Conservation (phyloP, 2,888 invertebrate genomes). For the Callosobruchus maculatus region DNA sequence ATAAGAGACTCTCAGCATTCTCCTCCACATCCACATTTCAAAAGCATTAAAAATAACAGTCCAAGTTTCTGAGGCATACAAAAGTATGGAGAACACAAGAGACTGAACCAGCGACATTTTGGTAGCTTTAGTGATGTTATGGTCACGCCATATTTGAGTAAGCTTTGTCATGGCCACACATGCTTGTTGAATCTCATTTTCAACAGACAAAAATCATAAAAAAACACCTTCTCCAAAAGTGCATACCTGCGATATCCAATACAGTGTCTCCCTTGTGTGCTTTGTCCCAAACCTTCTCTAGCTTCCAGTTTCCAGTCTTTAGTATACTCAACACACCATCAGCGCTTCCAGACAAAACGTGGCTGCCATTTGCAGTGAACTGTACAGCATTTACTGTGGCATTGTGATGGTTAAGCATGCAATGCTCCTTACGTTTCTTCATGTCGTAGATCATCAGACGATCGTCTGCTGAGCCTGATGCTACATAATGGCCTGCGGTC, state of each 20-base stretch:
- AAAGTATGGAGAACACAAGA: too few relatives aligned
- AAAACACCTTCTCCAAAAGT: neutral
- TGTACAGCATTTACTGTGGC: slow-evolving; percentile 77
- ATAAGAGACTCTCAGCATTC: too few relatives aligned
- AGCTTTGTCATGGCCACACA: too few relatives aligned
- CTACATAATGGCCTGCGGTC: slow-evolving; percentile 67
- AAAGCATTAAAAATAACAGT: too few relatives aligned
- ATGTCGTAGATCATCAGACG: slow-evolving; percentile 82
- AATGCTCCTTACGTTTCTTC: slow-evolving; percentile 71
- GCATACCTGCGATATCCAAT: slow-evolving; percentile 58
- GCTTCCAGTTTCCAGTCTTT: slow-evolving; percentile 79
- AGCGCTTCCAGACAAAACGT: slow-evolving; percentile 78
- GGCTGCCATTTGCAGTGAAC: slow-evolving; percentile 73
- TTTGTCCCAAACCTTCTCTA: slow-evolving; percentile 76
- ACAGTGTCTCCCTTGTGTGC: slow-evolving; percentile 80
- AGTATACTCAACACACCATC: slow-evolving; percentile 83
- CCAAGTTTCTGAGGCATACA: too few relatives aligned
- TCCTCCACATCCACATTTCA: too few relatives aligned
- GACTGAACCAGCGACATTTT: too few relatives aligned
- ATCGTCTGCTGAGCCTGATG: slow-evolving; percentile 88
- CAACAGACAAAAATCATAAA: too few relatives aligned
- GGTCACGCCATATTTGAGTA: too few relatives aligned
- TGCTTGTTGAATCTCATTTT: too few relatives aligned
- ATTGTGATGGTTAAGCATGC: slow-evolving; percentile 76
- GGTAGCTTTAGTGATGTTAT: too few relatives aligned